These are phyloP conservation scores for Sisyra terminalis DNA, from an alignment of 2,888 invertebrate species.

Conservation along the genomic window DNA sequence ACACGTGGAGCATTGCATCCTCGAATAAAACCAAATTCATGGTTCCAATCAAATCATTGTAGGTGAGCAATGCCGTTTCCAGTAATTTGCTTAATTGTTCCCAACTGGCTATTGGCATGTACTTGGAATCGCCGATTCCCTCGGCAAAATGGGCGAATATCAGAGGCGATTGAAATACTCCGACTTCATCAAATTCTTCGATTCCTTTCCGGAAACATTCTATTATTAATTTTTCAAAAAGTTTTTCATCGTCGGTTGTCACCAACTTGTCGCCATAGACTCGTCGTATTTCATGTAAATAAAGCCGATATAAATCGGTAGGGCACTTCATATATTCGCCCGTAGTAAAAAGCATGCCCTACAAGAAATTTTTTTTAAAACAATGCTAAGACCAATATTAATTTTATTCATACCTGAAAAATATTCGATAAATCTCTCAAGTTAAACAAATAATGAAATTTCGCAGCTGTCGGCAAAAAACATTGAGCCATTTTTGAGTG, in stretches of 20 bases:
- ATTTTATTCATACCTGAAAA: slow-evolving; percentile 51
- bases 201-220: slow-evolving; percentile 66
- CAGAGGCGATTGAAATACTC: slow-evolving; percentile 54
- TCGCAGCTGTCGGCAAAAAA: slow-evolving; percentile 85
- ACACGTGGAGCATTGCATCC: slow-evolving; percentile 87
- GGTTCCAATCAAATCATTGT: slow-evolving; percentile 78
- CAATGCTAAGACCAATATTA: neutral
- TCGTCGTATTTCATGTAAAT: slow-evolving; percentile 79
- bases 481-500: slow-evolving; percentile 57
- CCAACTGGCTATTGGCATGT: slow-evolving; percentile 64
- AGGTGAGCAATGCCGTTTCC: slow-evolving; percentile 62
- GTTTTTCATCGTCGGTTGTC: slow-evolving; percentile 57
- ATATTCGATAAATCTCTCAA: slow-evolving; percentile 83
- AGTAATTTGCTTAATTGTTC: slow-evolving; percentile 51
- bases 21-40: slow-evolving; percentile 93
- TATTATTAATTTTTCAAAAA: slow-evolving; percentile 50
- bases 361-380: slow-evolving; percentile 12
- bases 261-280: slow-evolving; percentile 87
- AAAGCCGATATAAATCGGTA: slow-evolving; percentile 60
- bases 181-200: slow-evolving; percentile 46
- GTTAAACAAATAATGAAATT: slow-evolving; percentile 92
- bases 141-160: slow-evolving; percentile 86
- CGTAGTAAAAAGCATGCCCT: slow-evolving; percentile 75
- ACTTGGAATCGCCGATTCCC: slow-evolving; percentile 83
- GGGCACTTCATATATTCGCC: slow-evolving; percentile 55